Evolutionary conservation across 2,888 invertebrate genomes (phyloP).

Genomic region (Platerodrilus igneus): DNA sequence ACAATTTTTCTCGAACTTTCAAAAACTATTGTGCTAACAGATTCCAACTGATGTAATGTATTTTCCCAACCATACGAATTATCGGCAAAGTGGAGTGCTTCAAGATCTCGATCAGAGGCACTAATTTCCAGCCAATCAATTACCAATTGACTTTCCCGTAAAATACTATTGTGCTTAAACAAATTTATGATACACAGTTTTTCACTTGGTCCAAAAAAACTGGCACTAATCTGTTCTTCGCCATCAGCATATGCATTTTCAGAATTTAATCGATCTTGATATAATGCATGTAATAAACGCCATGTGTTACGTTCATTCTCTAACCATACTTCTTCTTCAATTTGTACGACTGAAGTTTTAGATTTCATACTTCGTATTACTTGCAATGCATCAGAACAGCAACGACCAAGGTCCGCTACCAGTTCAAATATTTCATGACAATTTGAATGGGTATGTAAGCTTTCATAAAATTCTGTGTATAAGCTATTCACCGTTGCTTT

Average conservation of each 20-base stretch:
- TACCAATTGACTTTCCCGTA: slow-evolving; percentile 72
- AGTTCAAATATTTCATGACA: slow-evolving; percentile 41
- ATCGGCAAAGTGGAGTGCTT: slow-evolving; percentile 73
- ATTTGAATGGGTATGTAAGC: slow-evolving; percentile 40
- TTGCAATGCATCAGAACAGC: slow-evolving; percentile 44
- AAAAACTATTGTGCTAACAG: slow-evolving; percentile 55
- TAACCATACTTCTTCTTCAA: slow-evolving; percentile 52
- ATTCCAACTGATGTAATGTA: slow-evolving; percentile 70
- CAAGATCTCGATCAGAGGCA: slow-evolving; percentile 54
- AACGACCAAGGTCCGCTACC: slow-evolving; percentile 42
- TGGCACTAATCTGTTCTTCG: slow-evolving; percentile 32
- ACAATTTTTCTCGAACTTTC: slow-evolving; percentile 57
- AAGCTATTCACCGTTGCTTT: slow-evolving; percentile 40
- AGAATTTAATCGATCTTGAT: slow-evolving; percentile 66
- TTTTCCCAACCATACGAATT: slow-evolving; percentile 87
- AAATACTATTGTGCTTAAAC: slow-evolving; percentile 54
- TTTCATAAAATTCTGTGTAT: slow-evolving; percentile 45
- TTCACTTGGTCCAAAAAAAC: slow-evolving; percentile 52
- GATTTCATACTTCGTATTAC: slow-evolving; percentile 42
- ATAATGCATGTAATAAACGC: slow-evolving; percentile 77
- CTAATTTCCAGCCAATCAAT: slow-evolving; percentile 91
- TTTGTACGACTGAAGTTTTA: slow-evolving; percentile 34
- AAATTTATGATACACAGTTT: slow-evolving; percentile 55
- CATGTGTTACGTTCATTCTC: slow-evolving; percentile 85
- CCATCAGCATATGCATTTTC: slow-evolving; percentile 41